Base-by-base conservation (phyloP, 2,797 vertebrate species). In the Coregonus sp. region DNA sequence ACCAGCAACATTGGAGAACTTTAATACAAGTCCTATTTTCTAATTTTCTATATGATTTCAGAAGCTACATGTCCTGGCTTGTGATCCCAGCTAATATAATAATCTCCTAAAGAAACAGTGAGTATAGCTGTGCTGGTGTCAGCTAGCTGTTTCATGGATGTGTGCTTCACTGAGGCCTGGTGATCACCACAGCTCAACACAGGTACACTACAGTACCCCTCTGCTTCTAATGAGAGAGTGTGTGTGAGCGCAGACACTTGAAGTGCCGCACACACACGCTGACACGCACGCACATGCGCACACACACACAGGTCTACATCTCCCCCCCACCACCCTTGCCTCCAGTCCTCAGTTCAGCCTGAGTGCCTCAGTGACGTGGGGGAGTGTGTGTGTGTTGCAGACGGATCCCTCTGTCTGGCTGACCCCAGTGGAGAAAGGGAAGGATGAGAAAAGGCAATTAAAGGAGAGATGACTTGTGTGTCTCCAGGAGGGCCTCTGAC, bases 391-490 rank as follows among this genome's bases (percentile, higher is more conserved):
- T 3, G 40, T 0, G 40, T 35, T 25, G 83, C 84, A 84, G 80
- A 84, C 80, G 70, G 81, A 80, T 11, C 25, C 47, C 83, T 82
- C 83, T 79, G 84, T 88, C 78, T 75, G 89, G 87, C 87, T 94
- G 94, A 94, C 94, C 93, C 93, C 91, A 92, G 87, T 82, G 81
- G 84, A 83, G 87, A 91, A 89, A 90, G 89, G 91, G 90, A 91
- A 87, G 88, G 90, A 91, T 92, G 90, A 90, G 93, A 47, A 47
- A 40, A 47, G 40, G 93, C 94, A 95, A 95, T 95, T 95, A 95
- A 94, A 94, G 90, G 40, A 47, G 93, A 94, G 91, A 94, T 94
- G 94, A 94, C 93, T 94, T 92, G 88, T 91, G 89, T 84, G 83
- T 91, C 88, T 90, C 90, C 91, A 90, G 86, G 92, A 93, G 85